Percentiles rank a stretch among this genome's conserved stretches.
phyloP scores from a whole-genome alignment of 2,888 invertebrate genomes.

The Anagyrus pseudococci region DNA sequence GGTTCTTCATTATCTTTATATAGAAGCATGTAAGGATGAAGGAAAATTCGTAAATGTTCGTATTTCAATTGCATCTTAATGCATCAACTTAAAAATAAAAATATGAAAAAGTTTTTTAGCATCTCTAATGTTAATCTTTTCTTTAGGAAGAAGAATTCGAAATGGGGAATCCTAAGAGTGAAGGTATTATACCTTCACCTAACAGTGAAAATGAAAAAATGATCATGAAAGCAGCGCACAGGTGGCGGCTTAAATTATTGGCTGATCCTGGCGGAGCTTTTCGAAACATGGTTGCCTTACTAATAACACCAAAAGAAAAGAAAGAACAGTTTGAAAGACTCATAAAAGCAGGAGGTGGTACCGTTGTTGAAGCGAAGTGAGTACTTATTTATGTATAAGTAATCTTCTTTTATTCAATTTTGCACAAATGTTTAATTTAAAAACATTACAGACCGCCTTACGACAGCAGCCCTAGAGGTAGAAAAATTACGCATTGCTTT shows the following conservation, averaged over 20 bases:
- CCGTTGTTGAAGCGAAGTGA: slow-evolving; percentile 69
- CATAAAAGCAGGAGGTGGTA: slow-evolving; percentile 79
- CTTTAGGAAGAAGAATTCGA: slow-evolving; percentile 81
- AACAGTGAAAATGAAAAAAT: slow-evolving; percentile 59
- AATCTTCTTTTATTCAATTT: background rate
- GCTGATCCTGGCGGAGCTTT: slow-evolving; percentile 61
- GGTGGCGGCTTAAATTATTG: slow-evolving; percentile 72
- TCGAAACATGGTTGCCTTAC: slow-evolving; percentile 62
- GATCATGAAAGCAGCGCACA: slow-evolving; percentile 69
- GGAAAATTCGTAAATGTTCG: slow-evolving; percentile 72
- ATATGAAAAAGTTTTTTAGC: background rate
- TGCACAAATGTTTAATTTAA: slow-evolving; percentile 3
- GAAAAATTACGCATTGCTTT: slow-evolving; percentile 74
- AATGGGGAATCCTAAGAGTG: slow-evolving; percentile 79
- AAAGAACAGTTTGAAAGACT: slow-evolving; percentile 72
- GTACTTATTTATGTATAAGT: slow-evolving; percentile 43
- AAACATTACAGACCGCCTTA: slow-evolving; percentile 55
- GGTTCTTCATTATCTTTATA: slow-evolving; percentile 83
- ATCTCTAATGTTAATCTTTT: slow-evolving; percentile 3
- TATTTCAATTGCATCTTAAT: slow-evolving; percentile 24
- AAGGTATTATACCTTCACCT: slow-evolving; percentile 62
- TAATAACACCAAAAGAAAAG: slow-evolving; percentile 70
- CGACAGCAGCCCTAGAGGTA: slow-evolving; percentile 50
- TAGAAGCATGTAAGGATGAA: slow-evolving; percentile 71
- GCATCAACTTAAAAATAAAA: background rate